A percentile compares a stretch with the other conserved stretches of the same genome.
Evolutionary conservation across 2,797 vertebrate genomes (phyloP).

Genomic region (Pipistrellus kuhlii): DNA sequence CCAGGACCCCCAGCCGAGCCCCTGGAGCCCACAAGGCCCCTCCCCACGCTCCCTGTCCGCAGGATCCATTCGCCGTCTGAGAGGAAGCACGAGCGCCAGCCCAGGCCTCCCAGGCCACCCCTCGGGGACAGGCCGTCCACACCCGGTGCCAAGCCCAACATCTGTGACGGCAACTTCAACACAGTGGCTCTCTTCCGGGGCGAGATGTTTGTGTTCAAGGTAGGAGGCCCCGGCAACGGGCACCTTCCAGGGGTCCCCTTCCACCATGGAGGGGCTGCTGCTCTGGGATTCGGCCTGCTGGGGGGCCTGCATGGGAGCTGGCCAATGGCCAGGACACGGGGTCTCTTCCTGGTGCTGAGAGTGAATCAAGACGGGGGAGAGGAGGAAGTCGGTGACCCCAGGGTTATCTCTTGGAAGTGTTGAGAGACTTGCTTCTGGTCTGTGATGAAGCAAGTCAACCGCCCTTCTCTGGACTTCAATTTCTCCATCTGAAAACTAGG

Average conservation of each 20-base stretch:
- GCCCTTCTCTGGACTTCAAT: neutral
- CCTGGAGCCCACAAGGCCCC: slow-evolving; percentile 95
- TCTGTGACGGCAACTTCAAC: slow-evolving; percentile 99
- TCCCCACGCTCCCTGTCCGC: slow-evolving; percentile 95
- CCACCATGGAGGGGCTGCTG: neutral
- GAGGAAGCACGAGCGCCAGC: slow-evolving; percentile 93
- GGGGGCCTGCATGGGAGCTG: neutral
- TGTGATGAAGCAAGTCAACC: neutral
- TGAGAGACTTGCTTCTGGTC: neutral
- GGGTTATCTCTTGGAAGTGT: neutral
- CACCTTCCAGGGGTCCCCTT: neutral
- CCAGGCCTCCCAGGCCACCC: slow-evolving; percentile 92
- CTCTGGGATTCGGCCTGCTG: neutral
- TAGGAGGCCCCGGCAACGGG: slow-evolving; percentile 83
- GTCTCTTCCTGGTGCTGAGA: neutral
- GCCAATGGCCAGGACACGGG: neutral
- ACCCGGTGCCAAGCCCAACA: slow-evolving; percentile 95
- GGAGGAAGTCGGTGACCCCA: neutral
- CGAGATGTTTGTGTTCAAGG: slow-evolving; percentile 99
- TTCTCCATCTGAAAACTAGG: neutral
- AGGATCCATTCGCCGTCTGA: slow-evolving; percentile 94
- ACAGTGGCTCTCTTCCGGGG: slow-evolving; percentile 97
- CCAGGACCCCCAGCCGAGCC: slow-evolving; percentile 96
- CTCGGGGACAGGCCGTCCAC: slow-evolving; percentile 92
- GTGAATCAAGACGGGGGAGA: neutral